These are phyloP conservation scores for Hystrix cristata DNA, from an alignment of 2,113 vertebrate species.

Conservation along the genomic window DNA sequence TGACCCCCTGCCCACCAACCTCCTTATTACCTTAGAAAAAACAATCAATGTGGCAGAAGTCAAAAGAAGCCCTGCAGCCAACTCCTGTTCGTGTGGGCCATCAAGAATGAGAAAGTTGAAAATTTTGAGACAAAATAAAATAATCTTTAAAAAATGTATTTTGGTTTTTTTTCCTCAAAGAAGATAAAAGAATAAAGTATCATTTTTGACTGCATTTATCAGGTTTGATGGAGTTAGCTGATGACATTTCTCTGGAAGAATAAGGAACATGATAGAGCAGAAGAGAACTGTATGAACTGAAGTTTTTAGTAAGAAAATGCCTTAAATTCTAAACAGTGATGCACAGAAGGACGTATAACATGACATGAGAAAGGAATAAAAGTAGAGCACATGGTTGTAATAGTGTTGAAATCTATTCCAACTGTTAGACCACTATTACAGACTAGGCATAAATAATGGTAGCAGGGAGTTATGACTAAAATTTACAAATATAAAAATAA, in stretches of 20 bases:
- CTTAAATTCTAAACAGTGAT: not conserved
- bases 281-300: not conserved
- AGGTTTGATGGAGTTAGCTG: not conserved
- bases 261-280: not conserved
- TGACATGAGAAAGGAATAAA: not conserved
- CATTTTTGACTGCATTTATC: not conserved
- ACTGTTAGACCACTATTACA: not conserved
- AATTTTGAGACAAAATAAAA: constrained; percentile 13
- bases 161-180: not conserved
- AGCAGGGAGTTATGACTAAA: not conserved
- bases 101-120: not conserved
- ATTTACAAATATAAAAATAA: not conserved
- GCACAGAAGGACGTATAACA: not conserved
- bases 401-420: not conserved
- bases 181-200: constrained; percentile 14
- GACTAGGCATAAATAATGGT: not conserved
- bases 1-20: not conserved
- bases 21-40: not conserved
- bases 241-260: not conserved
- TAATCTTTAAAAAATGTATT: not conserved
- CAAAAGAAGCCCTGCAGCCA: not conserved
- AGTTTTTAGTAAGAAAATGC: not conserved
- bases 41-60: not conserved
- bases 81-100: not conserved
- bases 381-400: not conserved